Evolutionary conservation across 2,797 vertebrate genomes (phyloP).

Genomic region (Mus caroli): DNA sequence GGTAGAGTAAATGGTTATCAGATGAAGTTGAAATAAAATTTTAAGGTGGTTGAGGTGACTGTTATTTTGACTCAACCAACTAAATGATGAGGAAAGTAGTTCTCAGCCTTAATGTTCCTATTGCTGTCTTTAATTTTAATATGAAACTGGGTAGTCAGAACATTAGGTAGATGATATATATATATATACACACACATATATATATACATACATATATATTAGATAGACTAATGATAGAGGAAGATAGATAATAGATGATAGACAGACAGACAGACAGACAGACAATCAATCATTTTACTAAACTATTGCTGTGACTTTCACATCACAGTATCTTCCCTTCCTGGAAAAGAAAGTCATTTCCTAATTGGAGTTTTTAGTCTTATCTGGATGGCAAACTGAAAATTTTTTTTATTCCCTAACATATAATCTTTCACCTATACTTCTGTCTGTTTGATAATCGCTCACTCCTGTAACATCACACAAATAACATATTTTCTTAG

Average conservation of each 20-base stretch:
- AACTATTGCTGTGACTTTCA: background rate
- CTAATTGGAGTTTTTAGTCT: background rate
- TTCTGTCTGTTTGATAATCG: background rate
- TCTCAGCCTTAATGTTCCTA: background rate
- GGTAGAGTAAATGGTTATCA: background rate
- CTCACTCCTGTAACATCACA: background rate
- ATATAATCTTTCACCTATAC: background rate
- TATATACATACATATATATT: too few species aligned
- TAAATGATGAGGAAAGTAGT: background rate
- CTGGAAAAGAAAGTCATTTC: background rate
- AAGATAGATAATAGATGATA: too few species aligned
- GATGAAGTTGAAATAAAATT: constrained; percentile 42
- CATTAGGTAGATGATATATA: background rate
- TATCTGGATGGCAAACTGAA: constrained; percentile 9
- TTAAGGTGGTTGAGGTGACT: background rate
- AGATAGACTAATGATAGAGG: too few species aligned
- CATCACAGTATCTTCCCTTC: background rate
- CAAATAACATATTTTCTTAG: background rate
- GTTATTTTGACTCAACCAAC: background rate
- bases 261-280: background rate
- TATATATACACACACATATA: too few species aligned
- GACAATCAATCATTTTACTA: background rate
- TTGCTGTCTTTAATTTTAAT: background rate
- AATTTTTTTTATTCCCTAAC: background rate
- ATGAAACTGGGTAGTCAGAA: background rate